A percentile compares a stretch with the other conserved stretches of the same genome.
Conservation (phyloP, 2,797 vertebrate species). For the Scomberomorus guttatus region DNA sequence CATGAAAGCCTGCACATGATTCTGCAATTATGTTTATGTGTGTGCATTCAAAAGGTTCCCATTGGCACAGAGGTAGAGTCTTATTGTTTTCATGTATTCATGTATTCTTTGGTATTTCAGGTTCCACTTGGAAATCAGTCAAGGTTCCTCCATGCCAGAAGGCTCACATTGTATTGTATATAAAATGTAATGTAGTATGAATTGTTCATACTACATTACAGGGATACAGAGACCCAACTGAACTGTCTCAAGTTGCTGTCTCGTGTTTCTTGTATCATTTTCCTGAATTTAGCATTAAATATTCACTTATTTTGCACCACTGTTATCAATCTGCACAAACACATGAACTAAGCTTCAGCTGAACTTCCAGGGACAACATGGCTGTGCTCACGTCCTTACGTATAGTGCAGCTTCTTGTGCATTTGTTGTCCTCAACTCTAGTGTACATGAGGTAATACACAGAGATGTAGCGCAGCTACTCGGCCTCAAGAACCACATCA, state of each 20-base stretch:
- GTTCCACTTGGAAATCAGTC: background rate
- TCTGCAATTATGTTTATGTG: conserved; percentile 23
- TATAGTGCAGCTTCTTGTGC: background rate
- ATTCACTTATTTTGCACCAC: too few species aligned
- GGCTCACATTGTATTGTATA: background rate
- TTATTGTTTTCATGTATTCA: conserved; percentile 12
- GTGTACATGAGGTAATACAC: conserved; percentile 20
- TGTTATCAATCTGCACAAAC: too few species aligned
- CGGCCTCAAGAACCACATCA: conserved; percentile 46
- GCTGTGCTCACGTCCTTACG: background rate
- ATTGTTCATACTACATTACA: conserved; percentile 1
- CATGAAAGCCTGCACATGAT: background rate
- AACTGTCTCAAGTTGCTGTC: too few species aligned
- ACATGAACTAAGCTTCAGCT: too few species aligned
- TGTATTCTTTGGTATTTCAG: too few species aligned
- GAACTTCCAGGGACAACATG: background rate
- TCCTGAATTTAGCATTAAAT: too few species aligned
- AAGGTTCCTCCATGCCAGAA: too few species aligned
- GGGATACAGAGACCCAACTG: too few species aligned
- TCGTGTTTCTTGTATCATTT: too few species aligned
- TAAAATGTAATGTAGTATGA: background rate
- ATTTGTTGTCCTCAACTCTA: background rate
- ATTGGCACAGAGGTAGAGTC: background rate
- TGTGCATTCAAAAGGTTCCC: conserved; percentile 37
- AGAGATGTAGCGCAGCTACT: conserved; percentile 22